Base-by-base conservation (phyloP, 2,113 vertebrate species). In the Clarias batrachus region DNA sequence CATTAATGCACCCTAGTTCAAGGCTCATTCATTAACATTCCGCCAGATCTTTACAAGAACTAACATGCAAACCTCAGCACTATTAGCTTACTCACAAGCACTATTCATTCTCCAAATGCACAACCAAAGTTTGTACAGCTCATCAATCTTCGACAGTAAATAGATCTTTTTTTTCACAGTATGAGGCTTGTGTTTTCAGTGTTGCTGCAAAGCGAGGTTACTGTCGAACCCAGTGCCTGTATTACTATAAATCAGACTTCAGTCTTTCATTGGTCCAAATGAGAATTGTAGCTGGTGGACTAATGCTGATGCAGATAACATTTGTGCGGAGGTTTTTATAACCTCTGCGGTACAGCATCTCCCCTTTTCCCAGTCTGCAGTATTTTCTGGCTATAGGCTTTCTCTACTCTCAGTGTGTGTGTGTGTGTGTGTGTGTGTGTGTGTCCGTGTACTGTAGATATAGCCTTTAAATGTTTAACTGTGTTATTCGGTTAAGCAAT, bases 301-400 rank as follows among this genome's bases (percentile, higher is more conserved):
- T 84, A 87, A 84, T 86, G 74, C 82, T 87, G 85, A 79, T 81
- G 85, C 57, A 83, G 66, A 89, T 81, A 27, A 73, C 86, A 48
- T 81, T 86, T 60, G 77, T 83, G 25, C 73, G 85, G 81, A 86
- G 88, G 19, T 57, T 71, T 73, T 88, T 80, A 80, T 82, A 87
- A 82, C 83, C 86, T 90, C 83, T 87, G 71, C 60, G 33, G 56
- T 86, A 76, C 73, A 78, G 63, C 59, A 81, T 74, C 41, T 84
- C 60, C n/a, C 52, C 8, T 27, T 59, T 70, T 79, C 52, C 4
- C 33, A 57, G 66, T 82, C 76, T 52, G 83, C 86, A 85, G 74
- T 48, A 63, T 68, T 68, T 85, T 60, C 33, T 48, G 23, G 41
- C 27, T 76, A 16, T 27, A 33, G 81, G 25, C 68, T 65, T 66